Evolutionary conservation across 2,888 invertebrate species (phyloP).

Genomic region (Miltochrista miniata): DNA sequence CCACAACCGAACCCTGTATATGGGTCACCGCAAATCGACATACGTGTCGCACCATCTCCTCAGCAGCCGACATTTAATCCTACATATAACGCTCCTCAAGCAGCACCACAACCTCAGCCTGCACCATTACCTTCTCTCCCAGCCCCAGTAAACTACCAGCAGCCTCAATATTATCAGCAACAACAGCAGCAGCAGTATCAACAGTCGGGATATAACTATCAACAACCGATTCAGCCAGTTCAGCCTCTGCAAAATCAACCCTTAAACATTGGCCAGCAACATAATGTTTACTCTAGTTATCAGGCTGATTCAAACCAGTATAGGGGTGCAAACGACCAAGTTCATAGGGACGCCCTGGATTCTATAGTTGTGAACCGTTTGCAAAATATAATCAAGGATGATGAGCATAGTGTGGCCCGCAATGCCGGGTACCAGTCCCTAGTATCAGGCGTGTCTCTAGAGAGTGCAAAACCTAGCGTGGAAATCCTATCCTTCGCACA

Average conservation of each 20-base stretch:
- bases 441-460: constrained; percentile 72
- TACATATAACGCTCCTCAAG: constrained; percentile 25
- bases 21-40: constrained; percentile 22
- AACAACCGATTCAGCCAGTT: constrained; percentile 22
- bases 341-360: constrained; percentile 62
- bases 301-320: constrained; percentile 71
- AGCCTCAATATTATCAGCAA: constrained; percentile 20
- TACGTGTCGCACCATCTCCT: constrained; percentile 13
- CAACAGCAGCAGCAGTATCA: constrained; percentile 23
- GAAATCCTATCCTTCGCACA: constrained; percentile 73
- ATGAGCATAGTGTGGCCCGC: constrained; percentile 68
- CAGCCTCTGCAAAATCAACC: constrained; percentile 47
- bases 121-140: constrained; percentile 2
- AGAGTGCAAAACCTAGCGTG: constrained; percentile 69
- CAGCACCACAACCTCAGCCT: constrained; percentile 23
- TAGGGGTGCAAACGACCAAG: constrained; percentile 46
- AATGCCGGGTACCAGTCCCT: constrained; percentile 67
- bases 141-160: constrained; percentile 11
- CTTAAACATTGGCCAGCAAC: constrained; percentile 29
- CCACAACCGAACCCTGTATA: constrained; percentile 29
- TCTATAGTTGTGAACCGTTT: constrained; percentile 63
- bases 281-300: constrained; percentile 58
- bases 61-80: background rate
- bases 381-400: constrained; percentile 68
- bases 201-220: constrained; percentile 36